Evolutionary conservation across 1,140 invertebrate genomes (phyloP).

Genomic region (Geopemphigus sp.): DNA sequence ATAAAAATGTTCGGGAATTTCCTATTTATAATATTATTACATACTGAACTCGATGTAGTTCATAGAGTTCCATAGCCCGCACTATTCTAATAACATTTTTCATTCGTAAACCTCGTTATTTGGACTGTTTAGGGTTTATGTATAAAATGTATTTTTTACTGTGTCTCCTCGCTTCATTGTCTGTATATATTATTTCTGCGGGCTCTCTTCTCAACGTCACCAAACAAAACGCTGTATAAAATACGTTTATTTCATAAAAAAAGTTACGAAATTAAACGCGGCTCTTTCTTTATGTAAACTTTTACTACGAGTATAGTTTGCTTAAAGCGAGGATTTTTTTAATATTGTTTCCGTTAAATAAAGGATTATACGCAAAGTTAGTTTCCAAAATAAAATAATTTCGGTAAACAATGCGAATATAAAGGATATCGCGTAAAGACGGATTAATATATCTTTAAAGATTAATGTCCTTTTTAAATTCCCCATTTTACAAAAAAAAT

Average conservation of each 20-base stretch:
- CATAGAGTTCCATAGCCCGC: too few relatives aligned
- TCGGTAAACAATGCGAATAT: neutral
- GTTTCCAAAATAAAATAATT: neutral
- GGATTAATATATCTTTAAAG: neutral
- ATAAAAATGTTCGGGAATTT: too few relatives aligned
- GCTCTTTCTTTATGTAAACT: neutral
- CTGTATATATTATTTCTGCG: too few relatives aligned
- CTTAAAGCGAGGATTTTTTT: neutral
- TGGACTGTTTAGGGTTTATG: neutral
- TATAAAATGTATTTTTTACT: too few relatives aligned
- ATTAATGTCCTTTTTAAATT: neutral
- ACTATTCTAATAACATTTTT: too few relatives aligned
- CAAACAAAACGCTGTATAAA: neutral
- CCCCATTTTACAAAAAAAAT: neutral
- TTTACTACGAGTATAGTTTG: neutral
- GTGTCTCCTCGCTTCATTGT: too few relatives aligned
- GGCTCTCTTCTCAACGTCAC: too few relatives aligned
- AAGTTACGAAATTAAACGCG: constrained; percentile 13
- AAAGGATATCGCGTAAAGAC: neutral
- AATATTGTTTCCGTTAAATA: constrained; percentile 3
- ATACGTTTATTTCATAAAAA: constrained; percentile 2
- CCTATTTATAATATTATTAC: too few relatives aligned
- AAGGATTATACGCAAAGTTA: constrained; percentile 1
- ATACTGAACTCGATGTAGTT: too few relatives aligned
- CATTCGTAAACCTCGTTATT: neutral